These are phyloP conservation scores for Drosophila melanica DNA, from an alignment of 1,140 invertebrate species.

Conservation along the genomic window DNA sequence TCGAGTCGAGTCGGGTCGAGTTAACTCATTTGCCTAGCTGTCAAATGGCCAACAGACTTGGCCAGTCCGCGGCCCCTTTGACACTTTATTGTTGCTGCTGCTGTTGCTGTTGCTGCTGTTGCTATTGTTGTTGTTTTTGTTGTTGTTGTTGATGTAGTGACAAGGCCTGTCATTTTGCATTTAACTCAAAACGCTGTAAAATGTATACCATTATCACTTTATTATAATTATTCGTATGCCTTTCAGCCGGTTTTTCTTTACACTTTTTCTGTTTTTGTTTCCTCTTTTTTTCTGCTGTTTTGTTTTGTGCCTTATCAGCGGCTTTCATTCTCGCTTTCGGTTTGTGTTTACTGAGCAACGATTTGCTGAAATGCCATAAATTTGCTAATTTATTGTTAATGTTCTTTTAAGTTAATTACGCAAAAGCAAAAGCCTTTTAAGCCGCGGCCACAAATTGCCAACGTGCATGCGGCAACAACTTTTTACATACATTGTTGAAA, in stretches of 20 bases:
- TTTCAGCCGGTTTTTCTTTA: slow-evolving; percentile 21
- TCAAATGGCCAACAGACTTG: slow-evolving; percentile 43
- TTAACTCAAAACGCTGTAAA: slow-evolving; percentile 62
- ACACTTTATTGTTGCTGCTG: slow-evolving; percentile 29
- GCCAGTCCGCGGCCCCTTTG: slow-evolving; percentile 37
- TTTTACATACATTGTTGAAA: slow-evolving; percentile 27
- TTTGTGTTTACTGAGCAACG: slow-evolving; percentile 27
- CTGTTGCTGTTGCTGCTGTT: slow-evolving; percentile 4
- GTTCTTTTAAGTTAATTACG: slow-evolving; percentile 69
- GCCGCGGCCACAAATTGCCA: slow-evolving; percentile 34
- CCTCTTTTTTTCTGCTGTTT: slow-evolving; percentile 3
- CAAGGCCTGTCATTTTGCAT: slow-evolving; percentile 66
- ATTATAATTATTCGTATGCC: slow-evolving; percentile 60
- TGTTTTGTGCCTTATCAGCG: slow-evolving; percentile 63
- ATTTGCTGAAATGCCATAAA: slow-evolving; percentile 69
- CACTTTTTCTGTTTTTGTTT: slow-evolving; percentile 17
- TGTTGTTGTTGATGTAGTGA: slow-evolving; percentile 18
- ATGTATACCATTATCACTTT: slow-evolving; percentile 69
- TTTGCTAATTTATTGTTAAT: slow-evolving; percentile 73
- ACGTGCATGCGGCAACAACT: slow-evolving; percentile 18
- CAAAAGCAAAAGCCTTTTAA: slow-evolving; percentile 50
- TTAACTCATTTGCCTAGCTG: slow-evolving; percentile 63
- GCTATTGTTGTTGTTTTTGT: slow-evolving; percentile 2
- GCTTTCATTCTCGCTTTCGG: slow-evolving; percentile 23
- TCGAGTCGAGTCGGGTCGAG: neutral